Evolutionary conservation across 2,797 vertebrate species (phyloP).

Genomic region (Tachyglossus aculeatus): DNA sequence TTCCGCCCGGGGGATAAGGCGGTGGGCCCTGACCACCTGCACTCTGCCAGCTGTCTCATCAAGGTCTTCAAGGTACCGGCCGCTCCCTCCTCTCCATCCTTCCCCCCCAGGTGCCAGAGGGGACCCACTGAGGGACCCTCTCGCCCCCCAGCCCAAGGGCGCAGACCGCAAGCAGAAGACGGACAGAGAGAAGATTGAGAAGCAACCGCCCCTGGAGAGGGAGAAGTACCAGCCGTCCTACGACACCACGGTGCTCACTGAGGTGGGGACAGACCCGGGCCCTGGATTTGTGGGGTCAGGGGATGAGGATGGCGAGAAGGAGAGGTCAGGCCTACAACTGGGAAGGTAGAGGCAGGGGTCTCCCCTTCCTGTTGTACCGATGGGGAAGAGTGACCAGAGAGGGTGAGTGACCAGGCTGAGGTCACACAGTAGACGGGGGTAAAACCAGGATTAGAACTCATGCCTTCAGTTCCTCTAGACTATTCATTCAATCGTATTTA

Average conservation of each 20-base stretch:
- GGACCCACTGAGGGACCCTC: neutral
- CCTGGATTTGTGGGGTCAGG: no score
- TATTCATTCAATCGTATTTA: no score
- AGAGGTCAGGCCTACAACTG: no score
- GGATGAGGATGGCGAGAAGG: no score
- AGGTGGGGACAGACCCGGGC: constrained; percentile 61
- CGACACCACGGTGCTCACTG: constrained; percentile 80
- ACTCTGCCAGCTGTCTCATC: constrained; percentile 38
- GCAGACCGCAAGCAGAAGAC: constrained; percentile 88
- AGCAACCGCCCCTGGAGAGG: constrained; percentile 82
- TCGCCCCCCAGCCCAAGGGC: constrained; percentile 79
- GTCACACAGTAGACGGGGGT: no score
- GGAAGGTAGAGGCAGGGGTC: no score
- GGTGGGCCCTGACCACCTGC: constrained; percentile 18
- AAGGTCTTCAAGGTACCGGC: neutral
- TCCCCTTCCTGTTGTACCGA: no score
- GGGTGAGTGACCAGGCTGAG: no score
- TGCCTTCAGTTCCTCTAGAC: no score
- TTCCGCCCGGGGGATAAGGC: constrained; percentile 48
- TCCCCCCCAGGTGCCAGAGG: neutral
- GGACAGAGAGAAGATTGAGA: constrained; percentile 86
- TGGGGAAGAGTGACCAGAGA: no score
- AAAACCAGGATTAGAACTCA: no score
- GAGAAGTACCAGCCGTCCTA: constrained; percentile 84
- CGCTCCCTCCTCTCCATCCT: neutral